Evolutionary conservation across 1,140 invertebrate species (phyloP), one percentile per base, ranked within the genome.

Genomic region (Nasonia vitripennis): DNA sequence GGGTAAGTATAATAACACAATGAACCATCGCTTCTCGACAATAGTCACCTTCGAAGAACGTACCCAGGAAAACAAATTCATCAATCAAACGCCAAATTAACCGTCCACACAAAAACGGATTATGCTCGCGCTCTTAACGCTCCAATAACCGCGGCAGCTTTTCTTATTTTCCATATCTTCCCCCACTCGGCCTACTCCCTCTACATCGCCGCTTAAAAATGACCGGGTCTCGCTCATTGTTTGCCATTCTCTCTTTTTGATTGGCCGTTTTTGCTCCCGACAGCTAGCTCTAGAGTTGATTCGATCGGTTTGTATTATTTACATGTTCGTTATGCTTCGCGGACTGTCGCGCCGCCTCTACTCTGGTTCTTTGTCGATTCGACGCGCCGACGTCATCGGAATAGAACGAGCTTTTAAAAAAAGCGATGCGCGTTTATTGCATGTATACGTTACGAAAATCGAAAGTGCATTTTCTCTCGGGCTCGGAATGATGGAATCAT

Each of bases 301-400:
- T 51, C 71, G 74, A 88, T 86, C 82, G 79, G 86, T 87, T 88
- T 88, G 87, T 87, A 88, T 89, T 88, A 88, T 89, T 89, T 89
- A 86, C 89, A 87, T 86, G 87, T 87, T 87, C 86, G 86, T 88
- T 87, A 85, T 85, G 86, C 87, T 86, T 74, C 81, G 67, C 27
- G 48, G 23, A 81, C 34, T 85, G 81, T 87, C 83, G 73, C 86
- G 51, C 82, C 88, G 82, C 80, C 80, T 88, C 27, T 27, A 27
- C 27, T 27, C 70, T 80, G 45, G 78, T 86, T 86, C 86, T 86
- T 88, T 86, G 81, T 85, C 86, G 55, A 86, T 86, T 88, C 45
- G 86, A 27, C 81, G 51, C 75, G 86, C 78, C n/a, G 51, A 37
- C n/a, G 17, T 70, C 79, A 17, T 17, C 14, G 31, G 11, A 12